Evolutionary conservation across 1,140 invertebrate species (phyloP), one percentile per base, ranked within the genome.

Genomic region (Euwallacea fornicatus): DNA sequence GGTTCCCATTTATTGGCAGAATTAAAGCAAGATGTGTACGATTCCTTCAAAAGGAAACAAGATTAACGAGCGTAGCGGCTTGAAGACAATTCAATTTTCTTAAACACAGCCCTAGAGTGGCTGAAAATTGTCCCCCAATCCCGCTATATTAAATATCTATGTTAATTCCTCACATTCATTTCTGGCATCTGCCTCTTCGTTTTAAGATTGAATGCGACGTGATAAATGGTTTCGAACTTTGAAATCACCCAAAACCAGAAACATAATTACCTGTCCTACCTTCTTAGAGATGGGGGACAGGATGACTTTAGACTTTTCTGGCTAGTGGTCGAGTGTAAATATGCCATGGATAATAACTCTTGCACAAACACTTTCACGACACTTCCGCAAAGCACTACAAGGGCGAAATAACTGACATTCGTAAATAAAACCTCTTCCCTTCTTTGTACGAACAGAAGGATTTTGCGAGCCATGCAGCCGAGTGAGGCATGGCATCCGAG

Each of bases 211-310:
- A 33, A 33, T 33, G 21, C 1, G 4, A 33, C 21, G 4, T 33
- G 21, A 33, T 33, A 33, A 33, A 33, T 33, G 21, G 21, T 4
- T 33, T 33, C 21, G 21, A 33, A 33, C 21, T 33, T 33, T 33
- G 21, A 33, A 33, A 33, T 50, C 46, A 11, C 46, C 13, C 46
- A 50, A 16, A 56, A 56, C 16, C 11, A 16, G 16, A 56, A 56
- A 56, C 55, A 61, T 61, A 33, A 70, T 65, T 71, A 71, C 69
- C 69, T 71, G 64, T 71, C 69, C 69, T 71, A 71, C 69, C 69
- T 71, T 65, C 62, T 71, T 6, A 71, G 44, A 54, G 53, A 53
- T 33, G 44, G 11, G 61, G 69, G 21, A 56, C n/a, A 42, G 46
- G 21, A 44, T n/a, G 44, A 65, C 50, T 66, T 58, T n/a, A 56